Evolutionary conservation across 2,797 vertebrate species (phyloP).

Genomic region (Siniperca undulata): DNA sequence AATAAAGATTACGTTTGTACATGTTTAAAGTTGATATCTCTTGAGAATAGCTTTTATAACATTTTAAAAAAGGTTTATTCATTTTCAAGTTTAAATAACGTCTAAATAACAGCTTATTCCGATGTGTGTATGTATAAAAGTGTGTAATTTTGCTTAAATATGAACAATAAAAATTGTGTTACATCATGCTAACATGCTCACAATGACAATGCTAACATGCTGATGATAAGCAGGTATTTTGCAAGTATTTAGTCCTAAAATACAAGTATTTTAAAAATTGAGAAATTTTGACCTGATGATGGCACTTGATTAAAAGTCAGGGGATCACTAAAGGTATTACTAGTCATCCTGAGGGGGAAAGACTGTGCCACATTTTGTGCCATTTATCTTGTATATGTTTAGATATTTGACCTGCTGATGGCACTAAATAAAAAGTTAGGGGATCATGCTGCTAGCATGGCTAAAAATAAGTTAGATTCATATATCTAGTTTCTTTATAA

Average conservation of each 20-base stretch:
- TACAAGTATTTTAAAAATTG: background rate
- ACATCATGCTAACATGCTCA: background rate
- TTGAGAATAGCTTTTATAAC: slow-evolving; percentile 10
- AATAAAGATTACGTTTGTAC: slow-evolving; percentile 1
- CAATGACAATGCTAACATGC: background rate
- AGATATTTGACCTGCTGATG: too few relatives aligned
- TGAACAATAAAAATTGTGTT: background rate
- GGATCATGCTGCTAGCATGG: background rate
- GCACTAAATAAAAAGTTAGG: too few relatives aligned
- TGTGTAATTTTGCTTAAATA: background rate
- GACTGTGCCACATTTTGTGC: too few relatives aligned
- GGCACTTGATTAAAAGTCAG: background rate
- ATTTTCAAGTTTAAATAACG: background rate
- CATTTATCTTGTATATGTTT: background rate
- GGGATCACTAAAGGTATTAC: background rate
- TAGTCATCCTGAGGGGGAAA: too few relatives aligned
- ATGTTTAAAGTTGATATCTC: background rate
- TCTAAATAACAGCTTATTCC: background rate
- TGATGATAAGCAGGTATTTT: background rate
- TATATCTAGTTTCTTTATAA: background rate
- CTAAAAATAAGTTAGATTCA: background rate
- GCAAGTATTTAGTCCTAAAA: background rate
- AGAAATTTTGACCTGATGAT: background rate
- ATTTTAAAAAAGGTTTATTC: background rate
- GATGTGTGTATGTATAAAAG: background rate